Conservation (phyloP, 2,888 invertebrate species). For the Sinodicranocentrus sp. region DNA sequence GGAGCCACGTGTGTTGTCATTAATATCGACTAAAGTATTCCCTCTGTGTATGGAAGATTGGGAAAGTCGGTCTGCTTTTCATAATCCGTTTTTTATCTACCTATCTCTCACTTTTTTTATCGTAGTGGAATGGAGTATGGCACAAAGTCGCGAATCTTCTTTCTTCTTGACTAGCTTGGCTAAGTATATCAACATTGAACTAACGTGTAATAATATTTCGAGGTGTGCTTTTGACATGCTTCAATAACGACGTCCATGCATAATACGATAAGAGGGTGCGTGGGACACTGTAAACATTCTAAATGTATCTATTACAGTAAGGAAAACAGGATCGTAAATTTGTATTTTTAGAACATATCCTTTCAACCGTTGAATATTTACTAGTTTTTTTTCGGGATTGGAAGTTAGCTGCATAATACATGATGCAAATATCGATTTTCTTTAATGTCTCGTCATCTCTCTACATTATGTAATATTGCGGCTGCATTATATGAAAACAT, state of each 20-base stretch:
- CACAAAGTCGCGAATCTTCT: not conserved
- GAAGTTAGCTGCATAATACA: too few relatives aligned
- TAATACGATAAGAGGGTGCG: not conserved
- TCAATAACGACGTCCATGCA: constrained; percentile 4
- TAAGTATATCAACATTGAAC: not conserved
- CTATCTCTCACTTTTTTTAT: too few relatives aligned
- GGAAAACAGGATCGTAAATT: constrained; percentile 13
- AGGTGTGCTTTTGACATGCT: constrained; percentile 21
- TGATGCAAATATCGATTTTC: too few relatives aligned
- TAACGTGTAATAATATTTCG: constrained; percentile 33
- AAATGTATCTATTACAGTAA: constrained; percentile 1
- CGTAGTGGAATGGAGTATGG: not conserved
- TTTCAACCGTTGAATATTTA: too few relatives aligned
- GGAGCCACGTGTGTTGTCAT: constrained; percentile 50
- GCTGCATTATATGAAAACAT: too few relatives aligned
- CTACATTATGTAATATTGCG: too few relatives aligned
- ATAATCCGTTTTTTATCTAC: too few relatives aligned
- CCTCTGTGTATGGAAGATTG: too few relatives aligned
- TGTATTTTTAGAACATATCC: constrained; percentile 27
- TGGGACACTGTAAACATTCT: constrained; percentile 13
- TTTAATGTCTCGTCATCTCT: too few relatives aligned
- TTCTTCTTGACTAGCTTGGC: not conserved
- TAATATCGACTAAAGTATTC: constrained; percentile 19
- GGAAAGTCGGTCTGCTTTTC: too few relatives aligned
- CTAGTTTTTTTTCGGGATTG: too few relatives aligned